phyloP scores from a whole-genome alignment of 2,113 vertebrate species.

The Oenanthe melanoleuca region DNA sequence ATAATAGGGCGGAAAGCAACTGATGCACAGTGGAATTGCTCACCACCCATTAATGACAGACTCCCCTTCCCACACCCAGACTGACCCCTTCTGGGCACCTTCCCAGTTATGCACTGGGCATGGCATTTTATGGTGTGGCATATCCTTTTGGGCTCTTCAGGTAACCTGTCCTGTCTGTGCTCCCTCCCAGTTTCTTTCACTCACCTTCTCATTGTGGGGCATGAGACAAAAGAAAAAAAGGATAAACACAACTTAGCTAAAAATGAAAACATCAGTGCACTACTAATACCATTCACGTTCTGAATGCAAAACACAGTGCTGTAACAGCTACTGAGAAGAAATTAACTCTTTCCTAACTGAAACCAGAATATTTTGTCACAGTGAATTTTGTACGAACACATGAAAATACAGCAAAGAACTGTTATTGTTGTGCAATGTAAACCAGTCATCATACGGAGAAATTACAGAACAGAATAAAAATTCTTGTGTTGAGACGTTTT shows the following conservation, averaged over 20 bases:
- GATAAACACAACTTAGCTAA: neutral
- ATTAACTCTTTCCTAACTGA: neutral
- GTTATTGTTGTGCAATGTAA: neutral
- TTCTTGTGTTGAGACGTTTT: neutral
- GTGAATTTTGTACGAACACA: neutral
- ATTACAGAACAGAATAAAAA: neutral
- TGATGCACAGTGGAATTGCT: neutral
- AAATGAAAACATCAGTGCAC: neutral
- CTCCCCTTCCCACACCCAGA: neutral
- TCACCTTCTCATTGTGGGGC: neutral
- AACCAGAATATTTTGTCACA: neutral
- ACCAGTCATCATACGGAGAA: neutral
- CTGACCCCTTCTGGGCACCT: fast-evolving
- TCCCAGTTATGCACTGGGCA: too few species aligned
- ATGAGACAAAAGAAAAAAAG: neutral
- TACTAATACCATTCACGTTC: neutral
- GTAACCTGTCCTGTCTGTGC: neutral
- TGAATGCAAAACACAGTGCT: neutral
- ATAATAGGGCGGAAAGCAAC: neutral
- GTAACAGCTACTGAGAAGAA: neutral
- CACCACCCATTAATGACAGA: neutral
- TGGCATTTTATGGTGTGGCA: neutral
- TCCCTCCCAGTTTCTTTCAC: neutral
- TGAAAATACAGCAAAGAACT: neutral
- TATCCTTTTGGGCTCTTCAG: neutral